Evolutionary conservation across 2,113 vertebrate species (phyloP).

Genomic region (Megaceryle torquata): DNA sequence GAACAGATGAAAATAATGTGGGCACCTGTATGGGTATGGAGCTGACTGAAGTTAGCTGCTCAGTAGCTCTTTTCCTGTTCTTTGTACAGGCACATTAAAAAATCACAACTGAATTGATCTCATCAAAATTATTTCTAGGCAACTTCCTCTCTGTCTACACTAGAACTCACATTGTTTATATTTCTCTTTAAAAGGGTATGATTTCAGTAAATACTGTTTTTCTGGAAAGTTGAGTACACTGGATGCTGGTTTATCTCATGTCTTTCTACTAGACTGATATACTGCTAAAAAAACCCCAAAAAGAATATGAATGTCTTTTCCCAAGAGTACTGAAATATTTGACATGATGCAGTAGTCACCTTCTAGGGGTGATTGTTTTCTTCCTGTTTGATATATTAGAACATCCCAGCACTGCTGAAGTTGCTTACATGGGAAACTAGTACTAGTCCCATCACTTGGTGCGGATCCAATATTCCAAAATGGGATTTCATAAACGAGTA

Average conservation of each 20-base stretch:
- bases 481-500: not conserved
- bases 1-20: not conserved
- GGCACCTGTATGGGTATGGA: not conserved
- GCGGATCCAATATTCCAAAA: not conserved
- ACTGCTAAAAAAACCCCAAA: not conserved
- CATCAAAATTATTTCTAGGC: accelerated
- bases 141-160: not conserved
- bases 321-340: not conserved
- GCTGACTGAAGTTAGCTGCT: not conserved
- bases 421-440: not conserved
- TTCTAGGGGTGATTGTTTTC: not conserved
- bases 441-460: not conserved
- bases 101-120: not conserved
- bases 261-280: not conserved
- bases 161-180: not conserved
- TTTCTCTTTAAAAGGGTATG: not conserved
- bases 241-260: not conserved
- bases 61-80: not conserved
- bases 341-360: not conserved
- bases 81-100: not conserved
- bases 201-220: not conserved
- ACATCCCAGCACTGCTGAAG: not conserved
- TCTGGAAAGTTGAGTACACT: not conserved
- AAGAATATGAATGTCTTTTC: not conserved
- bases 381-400: not conserved